phyloP scores from a whole-genome alignment of 2,113 vertebrate species.

The Lycocorax pyrrhopterus region DNA sequence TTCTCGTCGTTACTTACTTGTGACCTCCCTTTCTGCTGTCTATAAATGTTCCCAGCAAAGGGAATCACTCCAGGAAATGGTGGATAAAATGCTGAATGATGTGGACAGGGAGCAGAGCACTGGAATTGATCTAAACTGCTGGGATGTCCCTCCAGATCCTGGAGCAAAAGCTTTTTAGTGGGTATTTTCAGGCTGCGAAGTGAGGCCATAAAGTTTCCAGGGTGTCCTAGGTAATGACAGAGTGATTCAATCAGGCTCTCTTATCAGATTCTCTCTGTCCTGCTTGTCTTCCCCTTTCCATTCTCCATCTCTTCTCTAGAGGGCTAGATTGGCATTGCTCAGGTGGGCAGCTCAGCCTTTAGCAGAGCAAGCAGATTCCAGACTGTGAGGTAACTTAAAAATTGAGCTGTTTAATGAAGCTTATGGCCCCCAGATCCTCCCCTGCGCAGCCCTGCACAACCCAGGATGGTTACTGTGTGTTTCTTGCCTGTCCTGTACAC shows the following conservation, averaged over 20 bases:
- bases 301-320: not conserved
- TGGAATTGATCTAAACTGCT: not conserved
- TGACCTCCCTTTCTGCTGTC: conserved; percentile 10
- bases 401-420: not conserved
- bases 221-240: not conserved
- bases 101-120: not conserved
- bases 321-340: not conserved
- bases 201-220: not conserved
- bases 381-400: not conserved
- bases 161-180: not conserved
- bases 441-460: not conserved
- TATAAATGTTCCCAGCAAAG: not conserved
- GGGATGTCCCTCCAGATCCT: not conserved
- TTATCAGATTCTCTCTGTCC: not conserved
- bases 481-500: not conserved
- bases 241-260: not conserved
- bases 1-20: not conserved
- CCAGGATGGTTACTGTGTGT: not conserved
- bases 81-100: not conserved
- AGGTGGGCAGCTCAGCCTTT: not conserved
- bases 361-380: not conserved
- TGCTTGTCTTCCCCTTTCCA: not conserved
- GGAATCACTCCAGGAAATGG: not conserved
- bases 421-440: not conserved
- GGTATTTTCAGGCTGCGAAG: not conserved